Evolutionary conservation across 2,888 invertebrate genomes (phyloP).

Genomic region (Tachina grossa): DNA sequence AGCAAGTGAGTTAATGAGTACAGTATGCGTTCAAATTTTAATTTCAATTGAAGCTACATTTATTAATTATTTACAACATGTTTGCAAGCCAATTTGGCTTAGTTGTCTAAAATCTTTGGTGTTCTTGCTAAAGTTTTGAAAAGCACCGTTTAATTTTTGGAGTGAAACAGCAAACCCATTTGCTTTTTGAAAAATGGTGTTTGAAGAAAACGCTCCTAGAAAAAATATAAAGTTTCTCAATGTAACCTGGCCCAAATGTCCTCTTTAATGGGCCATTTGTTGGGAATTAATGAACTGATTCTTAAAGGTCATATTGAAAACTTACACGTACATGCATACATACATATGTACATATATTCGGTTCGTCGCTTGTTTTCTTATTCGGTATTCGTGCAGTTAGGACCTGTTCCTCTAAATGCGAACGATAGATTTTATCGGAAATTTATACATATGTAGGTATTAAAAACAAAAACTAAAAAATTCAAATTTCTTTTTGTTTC

Average conservation of each 20-base stretch:
- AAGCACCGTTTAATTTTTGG: slow-evolving; percentile 69
- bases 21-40: slow-evolving; percentile 55
- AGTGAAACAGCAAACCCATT: slow-evolving; percentile 76
- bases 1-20: slow-evolving; percentile 85
- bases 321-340: slow-evolving; percentile 2
- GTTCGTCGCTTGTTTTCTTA: no score
- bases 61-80: slow-evolving; percentile 3
- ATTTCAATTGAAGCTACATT: neutral
- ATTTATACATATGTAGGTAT: no score
- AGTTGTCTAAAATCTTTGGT: neutral
- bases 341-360: neutral
- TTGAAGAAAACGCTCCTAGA: slow-evolving; percentile 78
- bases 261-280: slow-evolving; percentile 9
- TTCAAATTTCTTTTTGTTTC: no score
- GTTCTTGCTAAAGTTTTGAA: neutral
- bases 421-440: no score
- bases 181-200: slow-evolving; percentile 68
- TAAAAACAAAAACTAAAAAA: no score
- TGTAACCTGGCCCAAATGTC: neutral
- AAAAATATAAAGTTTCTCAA: slow-evolving; percentile 51
- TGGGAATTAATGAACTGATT: slow-evolving; percentile 18
- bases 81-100: neutral
- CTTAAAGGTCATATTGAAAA: slow-evolving; percentile 11
- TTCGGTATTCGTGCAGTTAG: no score
- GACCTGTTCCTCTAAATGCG: no score